Evolutionary conservation across 2,888 invertebrate genomes (phyloP).

Genomic region (Allacma fusca): DNA sequence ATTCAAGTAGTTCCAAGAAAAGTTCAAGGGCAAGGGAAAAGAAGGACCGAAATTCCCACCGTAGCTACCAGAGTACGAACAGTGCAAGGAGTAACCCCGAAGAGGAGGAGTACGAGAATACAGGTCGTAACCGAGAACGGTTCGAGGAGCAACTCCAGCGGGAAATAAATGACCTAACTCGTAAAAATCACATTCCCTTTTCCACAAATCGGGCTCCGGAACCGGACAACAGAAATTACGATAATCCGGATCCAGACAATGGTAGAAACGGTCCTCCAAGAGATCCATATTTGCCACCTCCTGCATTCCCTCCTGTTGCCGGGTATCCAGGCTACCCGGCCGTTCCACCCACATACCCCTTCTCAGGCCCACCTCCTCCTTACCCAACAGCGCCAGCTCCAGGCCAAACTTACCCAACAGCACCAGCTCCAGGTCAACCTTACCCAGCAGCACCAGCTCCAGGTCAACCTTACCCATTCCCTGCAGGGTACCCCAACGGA

Average conservation of each 20-base stretch:
- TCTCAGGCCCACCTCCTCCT: not conserved
- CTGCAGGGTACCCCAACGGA: not conserved
- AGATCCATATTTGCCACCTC: not conserved
- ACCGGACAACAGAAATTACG: not conserved
- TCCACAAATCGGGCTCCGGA: not conserved
- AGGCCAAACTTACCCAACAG: not conserved
- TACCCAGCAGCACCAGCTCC: not conserved
- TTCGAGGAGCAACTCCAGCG: not conserved
- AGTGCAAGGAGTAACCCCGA: not conserved
- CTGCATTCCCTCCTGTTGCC: not conserved
- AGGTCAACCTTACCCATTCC: not conserved
- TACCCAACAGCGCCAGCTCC: not conserved
- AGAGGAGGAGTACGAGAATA: conserved; percentile 32
- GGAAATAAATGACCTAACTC: not conserved
- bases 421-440: not conserved
- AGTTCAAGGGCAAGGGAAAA: not conserved
- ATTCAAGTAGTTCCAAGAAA: not conserved
- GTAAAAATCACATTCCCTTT: not conserved
- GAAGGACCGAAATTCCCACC: not conserved
- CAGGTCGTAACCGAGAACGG: conserved; percentile 14
- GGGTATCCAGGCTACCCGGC: not conserved
- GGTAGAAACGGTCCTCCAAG: not conserved
- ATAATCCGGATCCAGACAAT: not conserved
- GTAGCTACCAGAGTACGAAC: not conserved
- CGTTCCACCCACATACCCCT: not conserved